phyloP scores from a whole-genome alignment of 1,140 invertebrate genomes.

The Heterodera carotae region DNA sequence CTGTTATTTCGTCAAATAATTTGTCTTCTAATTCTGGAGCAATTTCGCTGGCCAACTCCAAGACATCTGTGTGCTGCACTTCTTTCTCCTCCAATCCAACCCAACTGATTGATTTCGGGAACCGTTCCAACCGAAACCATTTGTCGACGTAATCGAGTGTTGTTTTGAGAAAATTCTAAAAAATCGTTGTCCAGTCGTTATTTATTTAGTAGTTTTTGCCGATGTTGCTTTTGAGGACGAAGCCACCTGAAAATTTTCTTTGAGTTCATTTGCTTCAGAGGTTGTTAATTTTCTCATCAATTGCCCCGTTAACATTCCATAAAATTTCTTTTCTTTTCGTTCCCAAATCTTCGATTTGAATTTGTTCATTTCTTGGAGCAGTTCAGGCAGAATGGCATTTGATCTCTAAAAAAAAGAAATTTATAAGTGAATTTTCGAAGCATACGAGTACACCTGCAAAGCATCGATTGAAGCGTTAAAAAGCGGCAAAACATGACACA shows the following conservation, averaged over 20 bases:
- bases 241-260: background rate
- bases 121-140: too few species aligned
- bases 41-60: conserved; percentile 13
- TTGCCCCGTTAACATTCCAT: background rate
- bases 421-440: too few species aligned
- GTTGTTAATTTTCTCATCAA: background rate
- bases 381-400: background rate
- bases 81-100: background rate
- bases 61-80: background rate
- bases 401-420: background rate
- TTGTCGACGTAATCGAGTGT: too few species aligned
- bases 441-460: too few species aligned
- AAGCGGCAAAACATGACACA: too few species aligned
- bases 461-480: too few species aligned
- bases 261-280: background rate
- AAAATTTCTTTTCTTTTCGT: background rate
- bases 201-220: too few species aligned
- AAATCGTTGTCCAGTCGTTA: too few species aligned
- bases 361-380: background rate
- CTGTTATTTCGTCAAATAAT: conserved; percentile 3
- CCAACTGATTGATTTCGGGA: too few species aligned
- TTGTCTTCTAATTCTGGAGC: conserved; percentile 23
- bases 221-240: background rate
- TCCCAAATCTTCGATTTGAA: background rate
- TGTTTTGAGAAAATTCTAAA: too few species aligned